Base-by-base conservation (phyloP, 1,140 invertebrate species). In the Euura saliciscinereae region DNA sequence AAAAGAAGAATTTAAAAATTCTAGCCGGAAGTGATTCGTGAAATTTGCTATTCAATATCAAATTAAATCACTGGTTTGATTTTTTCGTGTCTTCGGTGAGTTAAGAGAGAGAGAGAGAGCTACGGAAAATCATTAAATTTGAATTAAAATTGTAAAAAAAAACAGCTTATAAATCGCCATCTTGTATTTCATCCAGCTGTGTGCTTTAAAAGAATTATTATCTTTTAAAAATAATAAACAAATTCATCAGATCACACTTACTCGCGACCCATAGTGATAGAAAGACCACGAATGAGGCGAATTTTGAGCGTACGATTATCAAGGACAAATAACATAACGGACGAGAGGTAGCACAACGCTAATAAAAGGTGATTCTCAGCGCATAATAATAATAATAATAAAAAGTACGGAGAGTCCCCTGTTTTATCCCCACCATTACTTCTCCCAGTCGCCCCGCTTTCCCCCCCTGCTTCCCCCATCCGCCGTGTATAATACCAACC, bases 241-340 rank as follows among this genome's bases (percentile, higher is more conserved):
- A 28, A 28, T 28, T 28, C 28, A 28, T 28, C 28, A 28, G 28
- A 28, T 28, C 28, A 28, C 28, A 28, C 28, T 28, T 28, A 28
- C 28, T 28, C 28, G 28, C 28, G 28, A 28, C 28, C 28, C 28
- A 45, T 45, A 77, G 79, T 84, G 80, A 73, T 80, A 77, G 65
- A 81, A 78, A 79, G 80, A 83, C 82, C 79, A 78, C 82, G 83
- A 79, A 85, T 84, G 83, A 84, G 77, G 78, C 74, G 74, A 75
- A 79, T 77, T 77, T 74, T 71, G 74, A 71, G 74, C 75, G 76
- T 75, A 70, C 28, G 43, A 42, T 67, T 42, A 42, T 67, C 66
- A 67, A 80, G 76, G 79, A 78, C 72, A 73, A 64, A 68, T 72
- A 68, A 68, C 42, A 8, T 59, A 66, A 73, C 70, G 42, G 72